A percentile compares a stretch with the other conserved stretches of the same genome.
phyloP scores from a whole-genome alignment of 2,888 invertebrate genomes.

The Epistrophe eligans region DNA sequence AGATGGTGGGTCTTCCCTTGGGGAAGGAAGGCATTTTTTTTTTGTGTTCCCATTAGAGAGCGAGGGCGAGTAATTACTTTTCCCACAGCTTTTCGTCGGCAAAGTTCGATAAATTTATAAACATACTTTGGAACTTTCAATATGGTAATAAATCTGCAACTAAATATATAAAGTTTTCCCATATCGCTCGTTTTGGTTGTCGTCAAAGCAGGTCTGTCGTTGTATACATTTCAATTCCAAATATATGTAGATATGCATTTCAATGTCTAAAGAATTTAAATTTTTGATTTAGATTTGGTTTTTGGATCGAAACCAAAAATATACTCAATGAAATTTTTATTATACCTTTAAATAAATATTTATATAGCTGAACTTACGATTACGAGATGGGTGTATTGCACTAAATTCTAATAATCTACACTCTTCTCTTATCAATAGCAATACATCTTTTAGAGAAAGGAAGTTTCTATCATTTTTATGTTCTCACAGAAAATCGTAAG shows the following conservation, averaged over 20 bases:
- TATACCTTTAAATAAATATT: too few relatives aligned
- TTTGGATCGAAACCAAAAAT: conserved; percentile 51
- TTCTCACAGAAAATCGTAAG: too few relatives aligned
- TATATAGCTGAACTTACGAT: too few relatives aligned
- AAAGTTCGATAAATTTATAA: conserved; percentile 3
- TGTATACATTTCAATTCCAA: conserved; percentile 13
- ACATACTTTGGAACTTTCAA: conserved; percentile 60
- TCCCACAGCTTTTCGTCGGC: conserved; percentile 13
- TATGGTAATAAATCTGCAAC: conserved; percentile 57
- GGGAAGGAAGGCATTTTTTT: conserved; percentile 8
- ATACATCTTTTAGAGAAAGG: too few relatives aligned
- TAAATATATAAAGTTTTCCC: conserved; percentile 37
- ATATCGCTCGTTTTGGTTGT: conserved; percentile 29
- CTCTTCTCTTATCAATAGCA: too few relatives aligned
- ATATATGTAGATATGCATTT: neutral
- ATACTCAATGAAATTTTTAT: neutral
- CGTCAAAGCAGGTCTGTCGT: conserved; percentile 20
- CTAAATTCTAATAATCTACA: too few relatives aligned
- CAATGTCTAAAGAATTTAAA: conserved; percentile 33
- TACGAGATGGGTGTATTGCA: too few relatives aligned
- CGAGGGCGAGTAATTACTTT: conserved; percentile 58
- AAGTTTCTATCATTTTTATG: too few relatives aligned
- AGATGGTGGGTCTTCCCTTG: conserved; percentile 31
- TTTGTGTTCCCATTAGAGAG: neutral
- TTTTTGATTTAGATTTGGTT: conserved; percentile 39